These are phyloP conservation scores for Mnemiopsis leidyi DNA, from an alignment of 37 sponge, comb jelly and placozoan genomes.

Conservation along the genomic window DNA sequence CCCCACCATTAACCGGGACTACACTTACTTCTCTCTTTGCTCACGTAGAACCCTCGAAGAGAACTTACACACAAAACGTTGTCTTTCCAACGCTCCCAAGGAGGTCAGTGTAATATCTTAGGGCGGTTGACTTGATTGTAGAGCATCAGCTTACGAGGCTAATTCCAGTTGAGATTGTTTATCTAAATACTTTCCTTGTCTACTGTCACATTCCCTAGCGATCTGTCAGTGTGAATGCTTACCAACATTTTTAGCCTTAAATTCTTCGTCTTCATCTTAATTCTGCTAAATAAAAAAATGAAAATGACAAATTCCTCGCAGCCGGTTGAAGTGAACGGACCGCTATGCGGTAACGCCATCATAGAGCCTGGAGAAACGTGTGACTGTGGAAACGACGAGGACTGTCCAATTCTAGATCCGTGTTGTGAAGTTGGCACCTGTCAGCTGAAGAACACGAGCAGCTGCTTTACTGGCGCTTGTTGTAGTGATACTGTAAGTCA, in stretches of 20 bases:
- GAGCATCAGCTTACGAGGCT: too few species aligned
- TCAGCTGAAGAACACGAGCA: constrained; percentile 24
- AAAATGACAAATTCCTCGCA: background rate
- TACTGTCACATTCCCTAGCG: too few species aligned
- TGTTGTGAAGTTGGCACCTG: constrained; percentile 62
- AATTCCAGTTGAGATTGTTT: too few species aligned
- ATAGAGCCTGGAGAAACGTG: constrained; percentile 23
- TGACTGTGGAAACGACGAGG: constrained; percentile 52
- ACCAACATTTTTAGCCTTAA: too few species aligned
- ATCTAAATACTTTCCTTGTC: too few species aligned
- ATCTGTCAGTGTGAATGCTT: too few species aligned
- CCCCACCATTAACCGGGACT: constrained; percentile 35
- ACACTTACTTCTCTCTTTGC: constrained; percentile 38
- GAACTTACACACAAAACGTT: background rate
- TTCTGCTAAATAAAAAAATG: too few species aligned
- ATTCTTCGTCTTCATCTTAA: too few species aligned
- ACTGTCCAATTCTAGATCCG: constrained; percentile 48
- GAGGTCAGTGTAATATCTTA: background rate
- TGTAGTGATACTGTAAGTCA: background rate
- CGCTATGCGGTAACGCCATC: constrained; percentile 34
- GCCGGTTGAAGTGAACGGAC: background rate
- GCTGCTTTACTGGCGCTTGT: constrained; percentile 48
- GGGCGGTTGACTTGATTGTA: too few species aligned
- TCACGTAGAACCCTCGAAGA: background rate
- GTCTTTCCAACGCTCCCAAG: background rate